Conservation (phyloP, 2,888 invertebrate genomes). For the Reticulitermes lucifugus region DNA sequence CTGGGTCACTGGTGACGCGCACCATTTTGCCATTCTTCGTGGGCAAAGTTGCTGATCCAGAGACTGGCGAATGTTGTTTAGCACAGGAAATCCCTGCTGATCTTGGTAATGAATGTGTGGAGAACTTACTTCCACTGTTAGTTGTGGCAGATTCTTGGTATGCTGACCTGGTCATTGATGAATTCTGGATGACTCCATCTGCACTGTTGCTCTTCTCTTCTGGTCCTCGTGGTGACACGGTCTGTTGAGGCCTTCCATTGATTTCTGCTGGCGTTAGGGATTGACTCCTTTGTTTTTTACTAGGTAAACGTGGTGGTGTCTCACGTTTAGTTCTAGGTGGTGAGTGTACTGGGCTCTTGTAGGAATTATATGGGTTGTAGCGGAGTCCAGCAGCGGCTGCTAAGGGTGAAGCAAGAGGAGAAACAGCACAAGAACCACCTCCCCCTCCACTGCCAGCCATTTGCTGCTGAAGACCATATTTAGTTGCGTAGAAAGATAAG, state of each 20-base stretch:
- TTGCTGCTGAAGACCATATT: constrained; percentile 65
- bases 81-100: constrained; percentile 30
- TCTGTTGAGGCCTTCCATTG: constrained; percentile 52
- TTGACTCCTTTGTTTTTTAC: constrained; percentile 80
- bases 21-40: constrained; percentile 62
- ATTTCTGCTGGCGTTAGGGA: constrained; percentile 78
- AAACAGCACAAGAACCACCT: constrained; percentile 48
- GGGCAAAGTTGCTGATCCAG: constrained; percentile 57
- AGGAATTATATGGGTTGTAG: constrained; percentile 60
- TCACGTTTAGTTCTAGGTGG: constrained; percentile 68
- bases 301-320: constrained; percentile 62
- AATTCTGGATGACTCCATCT: constrained; percentile 74
- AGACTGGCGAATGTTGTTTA: constrained; percentile 19
- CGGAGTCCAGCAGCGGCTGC: constrained; percentile 53
- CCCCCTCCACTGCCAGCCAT: constrained; percentile 40
- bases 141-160: constrained; percentile 26
- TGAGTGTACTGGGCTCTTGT: constrained; percentile 68
- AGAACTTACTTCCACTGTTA: constrained; percentile 63
- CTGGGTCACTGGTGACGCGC: constrained; percentile 72
- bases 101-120: constrained; percentile 70
- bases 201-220: constrained; percentile 77
- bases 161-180: constrained; percentile 53
- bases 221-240: constrained; percentile 10
- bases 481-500: constrained; percentile 77
- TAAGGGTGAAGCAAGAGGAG: constrained; percentile 56